Evolutionary conservation across 2,888 invertebrate genomes (phyloP).

Genomic region (Galerucella calmariensis): DNA sequence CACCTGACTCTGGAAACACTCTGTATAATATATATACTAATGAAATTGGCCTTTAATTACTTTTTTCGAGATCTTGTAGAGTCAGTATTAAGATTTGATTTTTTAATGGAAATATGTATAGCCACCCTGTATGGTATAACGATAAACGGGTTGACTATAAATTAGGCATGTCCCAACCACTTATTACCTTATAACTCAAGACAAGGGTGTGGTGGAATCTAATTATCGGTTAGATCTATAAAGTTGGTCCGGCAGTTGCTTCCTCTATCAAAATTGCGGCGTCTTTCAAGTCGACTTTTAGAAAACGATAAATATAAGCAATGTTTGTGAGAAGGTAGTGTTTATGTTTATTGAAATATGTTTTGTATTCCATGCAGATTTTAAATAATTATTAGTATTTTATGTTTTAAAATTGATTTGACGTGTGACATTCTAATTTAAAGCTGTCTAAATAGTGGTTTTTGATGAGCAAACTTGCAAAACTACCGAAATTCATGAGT

Average conservation of each 20-base stretch:
- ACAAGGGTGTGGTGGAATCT: conserved; percentile 65
- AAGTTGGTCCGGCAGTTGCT: conserved; percentile 52
- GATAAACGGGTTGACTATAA: conserved; percentile 62
- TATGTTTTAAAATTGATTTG: no score
- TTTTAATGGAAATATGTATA: neutral
- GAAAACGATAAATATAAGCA: conserved; percentile 30
- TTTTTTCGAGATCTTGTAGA: no score
- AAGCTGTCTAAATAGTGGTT: no score
- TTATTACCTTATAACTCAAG: conserved; percentile 66
- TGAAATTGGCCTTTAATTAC: no score
- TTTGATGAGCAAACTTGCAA: no score
- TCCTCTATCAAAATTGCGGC: conserved; percentile 36
- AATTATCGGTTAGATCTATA: conserved; percentile 63
- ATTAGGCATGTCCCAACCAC: conserved; percentile 63
- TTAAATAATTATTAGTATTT: neutral
- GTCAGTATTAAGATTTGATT: no score
- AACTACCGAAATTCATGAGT: no score
- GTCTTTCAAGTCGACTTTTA: conserved; percentile 26
- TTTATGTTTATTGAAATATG: neutral
- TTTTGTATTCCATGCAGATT: neutral
- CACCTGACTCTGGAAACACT: no score
- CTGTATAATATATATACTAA: no score
- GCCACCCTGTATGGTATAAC: conserved; percentile 48
- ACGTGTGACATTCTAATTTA: no score
- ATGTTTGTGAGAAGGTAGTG: conserved; percentile 15